Conservation (phyloP, 2,797 vertebrate genomes). For the Jordanella pulchra region DNA sequence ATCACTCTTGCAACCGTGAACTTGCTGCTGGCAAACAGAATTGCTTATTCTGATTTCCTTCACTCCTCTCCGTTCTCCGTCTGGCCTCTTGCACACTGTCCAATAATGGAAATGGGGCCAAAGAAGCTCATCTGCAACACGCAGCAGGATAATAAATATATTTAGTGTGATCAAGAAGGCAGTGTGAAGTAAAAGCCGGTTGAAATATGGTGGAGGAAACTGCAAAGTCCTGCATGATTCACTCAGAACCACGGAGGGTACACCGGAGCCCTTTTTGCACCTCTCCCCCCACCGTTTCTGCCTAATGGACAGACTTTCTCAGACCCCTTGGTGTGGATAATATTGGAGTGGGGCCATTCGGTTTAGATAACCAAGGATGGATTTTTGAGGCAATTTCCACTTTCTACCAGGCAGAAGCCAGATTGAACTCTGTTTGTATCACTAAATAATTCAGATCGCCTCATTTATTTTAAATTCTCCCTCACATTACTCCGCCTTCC, state of each 20-base stretch:
- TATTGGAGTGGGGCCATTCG: conserved; percentile 31
- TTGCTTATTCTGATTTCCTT: conserved; percentile 73
- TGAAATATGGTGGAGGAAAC: conserved; percentile 46
- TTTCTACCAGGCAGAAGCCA: conserved; percentile 71
- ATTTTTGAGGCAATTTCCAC: conserved; percentile 65
- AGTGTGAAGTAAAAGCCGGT: conserved; percentile 40
- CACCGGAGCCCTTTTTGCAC: conserved; percentile 59
- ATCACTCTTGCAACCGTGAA: conserved; percentile 71
- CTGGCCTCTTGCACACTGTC: conserved; percentile 50
- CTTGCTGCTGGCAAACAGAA: conserved; percentile 66
- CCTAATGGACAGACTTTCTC: conserved; percentile 42
- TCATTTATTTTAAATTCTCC: conserved; percentile 80
- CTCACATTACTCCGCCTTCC: conserved; percentile 51
- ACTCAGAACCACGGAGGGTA: conserved; percentile 23
- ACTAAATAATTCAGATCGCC: conserved; percentile 78
- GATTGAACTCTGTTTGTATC: conserved; percentile 81
- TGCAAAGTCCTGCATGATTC: conserved; percentile 49
- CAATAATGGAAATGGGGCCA: conserved; percentile 68
- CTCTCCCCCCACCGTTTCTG: conserved; percentile 28
- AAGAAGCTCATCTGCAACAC: conserved; percentile 63
- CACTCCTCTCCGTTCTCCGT: conserved; percentile 40
- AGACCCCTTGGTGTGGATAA: conserved; percentile 23
- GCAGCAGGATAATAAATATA: conserved; percentile 70
- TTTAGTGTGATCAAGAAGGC: conserved; percentile 47
- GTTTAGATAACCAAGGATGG: conserved; percentile 32